Evolutionary conservation across 2,113 vertebrate genomes (phyloP), one percentile per base, ranked within the genome.

Genomic region (Stegostoma tigrinum): DNA sequence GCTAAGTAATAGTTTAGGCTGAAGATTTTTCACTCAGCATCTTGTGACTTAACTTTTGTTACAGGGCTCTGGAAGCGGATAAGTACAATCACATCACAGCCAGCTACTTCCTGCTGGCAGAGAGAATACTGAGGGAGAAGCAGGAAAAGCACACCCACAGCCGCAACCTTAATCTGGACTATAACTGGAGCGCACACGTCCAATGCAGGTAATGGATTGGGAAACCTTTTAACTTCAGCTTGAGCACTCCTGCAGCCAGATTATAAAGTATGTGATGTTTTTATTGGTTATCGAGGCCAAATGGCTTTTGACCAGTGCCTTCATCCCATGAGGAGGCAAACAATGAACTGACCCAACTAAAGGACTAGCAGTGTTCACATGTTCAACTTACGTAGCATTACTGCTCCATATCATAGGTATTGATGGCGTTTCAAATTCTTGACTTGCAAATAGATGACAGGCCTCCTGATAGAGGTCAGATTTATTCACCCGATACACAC

Each of bases 61-160:
- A 5, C 96, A 98, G 98, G 96, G 97, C 98, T 0, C 96, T 98
- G 96, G 97, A 98, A 52, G 97, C 98, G 0, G 96, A 98, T 45
- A 96, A 96, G 83, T 98, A 98, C 96, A 98, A 98, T 97, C 98
- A 98, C 96, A 97, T 98, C 96, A 98, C 98, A 0, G 98, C 98
- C 96, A 98, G 98, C 0, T 98, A 98, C 96, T 98, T 97, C 96
- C 97, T 98, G 96, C 97, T 98, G 96, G 98, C 97, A 0, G 98
- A 98, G 96, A 97, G 97, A 95, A 97, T 98, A 96, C 97, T 98
- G 80, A 96, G 97, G 75, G 97, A 98, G 96, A 98, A 98, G 96
- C 97, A 97, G 96, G 97, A 98, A 96, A 96, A 96, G 94, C 97
- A 97, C 94, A 96, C 96, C 75, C 96, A 95, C 91, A 89, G 78